Conservation (phyloP, 23 tunicate species). For the Ciona savignyi region DNA sequence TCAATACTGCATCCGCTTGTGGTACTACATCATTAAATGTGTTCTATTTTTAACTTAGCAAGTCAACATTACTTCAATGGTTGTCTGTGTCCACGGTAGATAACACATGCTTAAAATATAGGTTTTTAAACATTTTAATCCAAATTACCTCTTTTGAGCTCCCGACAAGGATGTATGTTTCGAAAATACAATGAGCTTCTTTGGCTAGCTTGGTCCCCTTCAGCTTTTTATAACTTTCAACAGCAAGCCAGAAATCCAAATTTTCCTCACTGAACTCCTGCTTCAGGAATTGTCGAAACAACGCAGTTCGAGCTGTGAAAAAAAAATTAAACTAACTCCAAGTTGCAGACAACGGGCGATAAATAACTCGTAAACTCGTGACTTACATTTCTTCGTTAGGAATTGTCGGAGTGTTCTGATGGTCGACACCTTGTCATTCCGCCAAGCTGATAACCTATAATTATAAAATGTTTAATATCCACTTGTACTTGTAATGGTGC, state of each 20-base stretch:
- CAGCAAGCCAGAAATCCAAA: constrained; percentile 28
- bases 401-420: neutral
- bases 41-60: too few relatives aligned
- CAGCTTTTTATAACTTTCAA: constrained; percentile 15
- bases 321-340: neutral
- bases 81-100: too few relatives aligned
- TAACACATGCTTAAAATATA: neutral
- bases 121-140: neutral
- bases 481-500: neutral
- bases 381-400: neutral
- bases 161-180: constrained; percentile 7
- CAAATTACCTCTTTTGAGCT: constrained; percentile 13
- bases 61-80: too few relatives aligned
- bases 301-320: constrained; percentile 6
- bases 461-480: neutral
- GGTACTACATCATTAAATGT: too few relatives aligned
- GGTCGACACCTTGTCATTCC: neutral
- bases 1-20: too few relatives aligned
- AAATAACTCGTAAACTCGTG: too few relatives aligned
- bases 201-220: neutral
- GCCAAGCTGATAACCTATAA: neutral
- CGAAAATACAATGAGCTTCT: constrained; percentile 5
- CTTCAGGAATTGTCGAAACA: constrained; percentile 12
- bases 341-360: neutral
- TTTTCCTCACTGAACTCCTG: constrained; percentile 30